Percentiles rank a stretch among this genome's conserved stretches.
phyloP scores from a whole-genome alignment of 2,113 vertebrate species.

The Vombatus ursinus region DNA sequence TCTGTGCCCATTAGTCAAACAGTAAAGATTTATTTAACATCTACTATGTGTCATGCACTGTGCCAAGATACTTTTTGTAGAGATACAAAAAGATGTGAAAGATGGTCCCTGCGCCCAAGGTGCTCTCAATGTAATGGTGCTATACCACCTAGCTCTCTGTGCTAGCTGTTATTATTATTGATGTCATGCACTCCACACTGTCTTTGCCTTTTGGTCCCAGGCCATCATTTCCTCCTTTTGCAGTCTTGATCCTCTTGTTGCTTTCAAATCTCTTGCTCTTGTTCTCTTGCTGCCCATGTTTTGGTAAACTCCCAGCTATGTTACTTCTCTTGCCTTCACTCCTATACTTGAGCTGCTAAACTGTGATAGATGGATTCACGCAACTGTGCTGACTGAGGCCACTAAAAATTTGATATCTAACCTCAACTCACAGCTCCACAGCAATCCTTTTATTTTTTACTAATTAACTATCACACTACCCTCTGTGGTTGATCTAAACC shows the following conservation, averaged over 20 bases:
- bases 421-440: background rate
- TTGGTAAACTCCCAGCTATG: background rate
- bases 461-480: background rate
- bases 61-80: background rate
- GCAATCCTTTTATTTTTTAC: background rate
- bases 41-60: background rate
- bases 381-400: background rate
- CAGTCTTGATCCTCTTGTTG: background rate
- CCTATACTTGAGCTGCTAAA: background rate
- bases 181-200: no score
- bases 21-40: background rate
- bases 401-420: no score
- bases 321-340: background rate
- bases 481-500: background rate
- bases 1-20: background rate
- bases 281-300: background rate
- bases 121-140: background rate
- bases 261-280: background rate
- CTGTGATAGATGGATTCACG: background rate
- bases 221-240: background rate
- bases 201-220: no score
- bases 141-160: no score
- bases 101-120: background rate
- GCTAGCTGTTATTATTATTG: no score
- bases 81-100: background rate